Conservation (phyloP, 2,113 vertebrate species). For the Sigmodon hispidus region DNA sequence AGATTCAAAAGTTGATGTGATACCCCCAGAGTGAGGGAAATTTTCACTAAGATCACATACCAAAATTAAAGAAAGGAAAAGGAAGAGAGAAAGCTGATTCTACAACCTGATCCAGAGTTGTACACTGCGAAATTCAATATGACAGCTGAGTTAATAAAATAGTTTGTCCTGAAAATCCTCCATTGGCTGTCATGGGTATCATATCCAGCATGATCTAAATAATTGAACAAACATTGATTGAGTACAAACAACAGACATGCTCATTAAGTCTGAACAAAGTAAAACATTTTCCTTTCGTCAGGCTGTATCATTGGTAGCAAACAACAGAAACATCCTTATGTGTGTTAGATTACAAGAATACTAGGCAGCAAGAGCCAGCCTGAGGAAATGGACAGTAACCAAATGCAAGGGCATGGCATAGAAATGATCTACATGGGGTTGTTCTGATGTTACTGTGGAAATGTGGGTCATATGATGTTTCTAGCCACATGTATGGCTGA, state of each 20-base stretch:
- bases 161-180: not conserved
- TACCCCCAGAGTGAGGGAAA: not conserved
- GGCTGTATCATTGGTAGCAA: not conserved
- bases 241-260: not conserved
- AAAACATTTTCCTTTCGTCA: not conserved
- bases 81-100: not conserved
- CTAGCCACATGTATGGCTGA: not conserved
- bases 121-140: not conserved
- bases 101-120: not conserved
- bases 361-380: not conserved
- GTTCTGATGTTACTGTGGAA: not conserved
- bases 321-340: conserved; percentile 30
- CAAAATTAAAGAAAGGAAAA: not conserved
- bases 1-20: not conserved
- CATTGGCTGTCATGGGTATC: not conserved
- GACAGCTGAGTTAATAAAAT: not conserved
- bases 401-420: not conserved
- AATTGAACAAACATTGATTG: conserved; percentile 4
- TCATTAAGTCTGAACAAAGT: conserved; percentile 38
- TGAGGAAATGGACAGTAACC: not conserved
- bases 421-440: not conserved
- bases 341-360: not conserved
- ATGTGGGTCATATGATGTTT: no score
- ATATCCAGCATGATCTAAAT: conserved; percentile 2
- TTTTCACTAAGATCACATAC: not conserved